Conservation (phyloP, 2,797 vertebrate species). For the Erithacus rubecula region DNA sequence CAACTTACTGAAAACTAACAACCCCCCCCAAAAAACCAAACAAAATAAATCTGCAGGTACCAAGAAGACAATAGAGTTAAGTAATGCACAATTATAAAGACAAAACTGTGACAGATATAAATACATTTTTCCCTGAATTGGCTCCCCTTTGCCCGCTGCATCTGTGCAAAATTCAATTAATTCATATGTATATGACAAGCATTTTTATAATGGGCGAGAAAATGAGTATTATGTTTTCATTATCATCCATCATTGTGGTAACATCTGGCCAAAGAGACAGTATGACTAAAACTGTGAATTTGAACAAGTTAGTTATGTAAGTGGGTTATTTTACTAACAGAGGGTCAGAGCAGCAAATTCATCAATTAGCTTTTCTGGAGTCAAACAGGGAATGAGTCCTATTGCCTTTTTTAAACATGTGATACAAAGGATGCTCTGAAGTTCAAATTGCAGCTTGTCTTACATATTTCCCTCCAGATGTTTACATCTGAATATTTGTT, state of each 20-base stretch:
- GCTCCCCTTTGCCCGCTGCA: not conserved
- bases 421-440: not conserved
- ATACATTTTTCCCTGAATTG: not conserved
- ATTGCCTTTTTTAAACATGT: not conserved
- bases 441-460: not conserved
- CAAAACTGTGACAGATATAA: not conserved
- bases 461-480: not conserved
- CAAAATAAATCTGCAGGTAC: not conserved
- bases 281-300: conserved; percentile 9
- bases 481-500: not conserved
- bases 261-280: conserved; percentile 9
- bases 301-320: conserved; percentile 26
- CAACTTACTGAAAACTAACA: not conserved
- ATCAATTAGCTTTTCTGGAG: not conserved
- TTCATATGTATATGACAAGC: not conserved
- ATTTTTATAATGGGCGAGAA: conserved; percentile 20
- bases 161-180: conserved; percentile 39
- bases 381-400: not conserved
- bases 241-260: not conserved
- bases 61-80: conserved; percentile 1
- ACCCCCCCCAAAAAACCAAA: not conserved
- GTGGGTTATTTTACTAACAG: conserved; percentile 29
- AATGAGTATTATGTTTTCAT: not conserved
- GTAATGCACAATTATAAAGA: not conserved
- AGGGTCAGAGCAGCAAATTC: not conserved